Percentiles rank a stretch among this genome's conserved stretches.
Conservation (phyloP, 2,113 vertebrate genomes). For the Alethe diademata region DNA sequence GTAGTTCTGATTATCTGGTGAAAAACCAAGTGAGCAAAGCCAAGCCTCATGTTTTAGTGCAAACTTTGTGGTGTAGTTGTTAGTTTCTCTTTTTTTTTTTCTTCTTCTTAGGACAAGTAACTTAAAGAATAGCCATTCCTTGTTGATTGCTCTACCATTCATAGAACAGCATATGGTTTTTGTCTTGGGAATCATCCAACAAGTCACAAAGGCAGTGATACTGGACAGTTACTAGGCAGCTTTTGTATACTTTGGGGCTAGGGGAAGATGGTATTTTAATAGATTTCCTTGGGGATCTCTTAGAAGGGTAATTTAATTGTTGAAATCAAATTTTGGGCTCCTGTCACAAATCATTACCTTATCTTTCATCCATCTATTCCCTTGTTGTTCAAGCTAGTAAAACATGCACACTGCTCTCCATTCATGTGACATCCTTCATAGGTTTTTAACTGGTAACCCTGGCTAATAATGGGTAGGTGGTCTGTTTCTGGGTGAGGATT, state of each 20-base stretch:
- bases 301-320: constrained; percentile 77
- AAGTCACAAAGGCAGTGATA: constrained; percentile 58
- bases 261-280: constrained; percentile 69
- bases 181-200: constrained; percentile 64
- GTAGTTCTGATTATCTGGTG: neutral
- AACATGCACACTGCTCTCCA: constrained; percentile 65
- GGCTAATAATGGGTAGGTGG: constrained; percentile 44
- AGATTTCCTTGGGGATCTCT: constrained; percentile 79
- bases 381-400: constrained; percentile 74
- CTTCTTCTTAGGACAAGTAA: neutral
- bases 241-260: constrained; percentile 66
- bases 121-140: constrained; percentile 47
- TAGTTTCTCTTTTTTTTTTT: neutral
- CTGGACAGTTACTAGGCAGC: constrained; percentile 62
- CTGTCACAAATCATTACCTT: constrained; percentile 83
- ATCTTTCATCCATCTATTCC: constrained; percentile 76
- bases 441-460: constrained; percentile 60
- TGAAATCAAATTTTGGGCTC: constrained; percentile 79
- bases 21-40: neutral
- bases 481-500: constrained; percentile 45
- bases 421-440: constrained; percentile 69
- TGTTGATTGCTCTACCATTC: constrained; percentile 51
- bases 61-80: neutral
- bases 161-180: constrained; percentile 60
- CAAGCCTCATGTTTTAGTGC: neutral